These are phyloP conservation scores for Brachyptera putata DNA, from an alignment of 2,888 invertebrate genomes.

Conservation along the genomic window DNA sequence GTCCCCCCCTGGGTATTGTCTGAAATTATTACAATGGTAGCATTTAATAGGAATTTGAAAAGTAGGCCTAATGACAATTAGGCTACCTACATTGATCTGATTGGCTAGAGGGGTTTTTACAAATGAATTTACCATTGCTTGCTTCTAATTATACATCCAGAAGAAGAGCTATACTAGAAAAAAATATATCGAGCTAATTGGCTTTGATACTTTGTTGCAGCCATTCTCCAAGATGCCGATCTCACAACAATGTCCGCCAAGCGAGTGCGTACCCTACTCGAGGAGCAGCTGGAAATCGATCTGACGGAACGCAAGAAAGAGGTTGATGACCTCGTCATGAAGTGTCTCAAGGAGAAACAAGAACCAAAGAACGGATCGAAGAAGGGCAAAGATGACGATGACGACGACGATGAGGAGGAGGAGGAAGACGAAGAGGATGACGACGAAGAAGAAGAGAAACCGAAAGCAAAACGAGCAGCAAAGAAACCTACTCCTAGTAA, in stretches of 20 bases:
- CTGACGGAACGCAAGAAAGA: slow-evolving; percentile 73
- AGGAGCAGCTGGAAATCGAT: slow-evolving; percentile 73
- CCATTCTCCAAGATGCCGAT: slow-evolving; percentile 82
- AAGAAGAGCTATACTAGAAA: too few species aligned
- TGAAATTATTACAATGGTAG: too few species aligned
- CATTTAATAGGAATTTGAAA: too few species aligned
- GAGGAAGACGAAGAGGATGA: slow-evolving; percentile 40
- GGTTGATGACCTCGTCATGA: slow-evolving; percentile 85
- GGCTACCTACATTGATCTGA: too few species aligned
- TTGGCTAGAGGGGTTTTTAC: too few species aligned
- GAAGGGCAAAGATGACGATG: slow-evolving; percentile 49
- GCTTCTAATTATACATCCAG: too few species aligned
- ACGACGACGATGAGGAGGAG: slow-evolving; percentile 40
- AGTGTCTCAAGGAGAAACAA: slow-evolving; percentile 54
- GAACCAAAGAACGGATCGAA: slow-evolving; percentile 42
- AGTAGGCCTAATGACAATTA: too few species aligned
- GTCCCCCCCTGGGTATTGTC: too few species aligned
- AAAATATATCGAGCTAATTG: too few species aligned
- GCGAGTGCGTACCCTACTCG: slow-evolving; percentile 81
- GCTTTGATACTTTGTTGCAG: slow-evolving; percentile 56
- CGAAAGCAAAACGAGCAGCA: slow-evolving; percentile 33
- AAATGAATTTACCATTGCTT: too few species aligned
- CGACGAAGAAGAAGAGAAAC: slow-evolving; percentile 37
- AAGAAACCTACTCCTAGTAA: slow-evolving; percentile 42
- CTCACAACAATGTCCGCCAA: slow-evolving; percentile 80